Evolutionary conservation across 2,113 vertebrate species (phyloP).

Genomic region (Thymallus thymallus): DNA sequence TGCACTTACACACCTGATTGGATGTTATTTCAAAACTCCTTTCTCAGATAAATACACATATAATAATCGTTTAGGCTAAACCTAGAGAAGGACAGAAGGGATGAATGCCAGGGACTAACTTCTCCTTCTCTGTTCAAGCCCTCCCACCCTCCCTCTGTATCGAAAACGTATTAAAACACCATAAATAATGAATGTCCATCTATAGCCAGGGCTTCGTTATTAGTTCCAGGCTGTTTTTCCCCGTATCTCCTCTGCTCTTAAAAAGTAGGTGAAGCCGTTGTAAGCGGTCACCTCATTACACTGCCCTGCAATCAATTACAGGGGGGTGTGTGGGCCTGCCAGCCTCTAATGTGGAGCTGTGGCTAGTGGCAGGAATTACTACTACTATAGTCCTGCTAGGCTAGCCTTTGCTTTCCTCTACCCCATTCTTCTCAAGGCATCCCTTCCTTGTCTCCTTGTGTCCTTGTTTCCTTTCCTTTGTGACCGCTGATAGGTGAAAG

Average conservation of each 20-base stretch:
- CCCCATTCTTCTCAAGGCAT: no score
- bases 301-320: conserved; percentile 60
- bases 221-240: conserved; percentile 29
- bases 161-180: conserved; percentile 62
- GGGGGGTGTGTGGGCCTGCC: no score
- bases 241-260: conserved; percentile 44
- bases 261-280: conserved; percentile 57
- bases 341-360: no score
- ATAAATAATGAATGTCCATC: conserved; percentile 66
- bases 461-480: no score
- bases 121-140: conserved; percentile 23
- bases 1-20: background rate
- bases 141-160: conserved; percentile 42
- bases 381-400: no score
- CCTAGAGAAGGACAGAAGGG: background rate
- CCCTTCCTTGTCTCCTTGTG: no score
- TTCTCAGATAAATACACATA: background rate
- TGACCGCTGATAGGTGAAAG: no score
- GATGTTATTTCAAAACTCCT: background rate
- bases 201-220: conserved; percentile 52
- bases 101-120: conserved; percentile 6
- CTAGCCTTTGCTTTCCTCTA: no score
- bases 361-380: no score
- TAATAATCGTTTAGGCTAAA: background rate
- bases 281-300: conserved; percentile 70